A percentile compares a stretch with the other conserved stretches of the same genome.
Evolutionary conservation across 2,113 vertebrate species (phyloP).

Genomic region (Callithrix jacchus): DNA sequence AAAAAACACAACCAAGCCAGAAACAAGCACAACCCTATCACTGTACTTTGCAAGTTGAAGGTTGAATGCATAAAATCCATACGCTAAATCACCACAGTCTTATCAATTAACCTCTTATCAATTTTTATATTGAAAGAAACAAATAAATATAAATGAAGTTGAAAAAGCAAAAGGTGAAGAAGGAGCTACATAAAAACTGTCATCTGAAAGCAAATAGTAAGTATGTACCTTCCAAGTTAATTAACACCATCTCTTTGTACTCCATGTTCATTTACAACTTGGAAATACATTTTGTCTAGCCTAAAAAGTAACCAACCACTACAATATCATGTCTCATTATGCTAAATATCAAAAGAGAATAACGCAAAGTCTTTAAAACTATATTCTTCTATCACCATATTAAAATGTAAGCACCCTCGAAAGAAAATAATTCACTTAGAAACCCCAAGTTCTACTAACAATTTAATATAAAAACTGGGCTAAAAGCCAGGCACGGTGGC

Average conservation of each 20-base stretch:
- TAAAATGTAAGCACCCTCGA: constrained; percentile 64
- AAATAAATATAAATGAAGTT: not conserved
- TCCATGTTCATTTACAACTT: constrained; percentile 19
- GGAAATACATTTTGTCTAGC: constrained; percentile 52
- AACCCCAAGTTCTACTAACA: constrained; percentile 63
- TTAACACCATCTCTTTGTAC: constrained; percentile 36
- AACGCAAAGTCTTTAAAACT: constrained; percentile 20
- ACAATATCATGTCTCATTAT: constrained; percentile 12
- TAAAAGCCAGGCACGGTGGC: not conserved
- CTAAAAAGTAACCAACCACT: constrained; percentile 38
- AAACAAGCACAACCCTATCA: not conserved
- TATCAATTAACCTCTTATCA: no score
- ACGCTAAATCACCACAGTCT: no score
- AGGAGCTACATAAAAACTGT: not conserved
- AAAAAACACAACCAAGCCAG: not conserved
- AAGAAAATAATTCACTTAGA: constrained; percentile 70
- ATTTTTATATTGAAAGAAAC: not conserved
- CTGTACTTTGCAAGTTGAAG: not conserved
- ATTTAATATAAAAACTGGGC: constrained; percentile 67
- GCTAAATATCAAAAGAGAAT: constrained; percentile 50
- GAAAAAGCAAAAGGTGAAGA: constrained; percentile 55
- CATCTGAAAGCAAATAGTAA: not conserved
- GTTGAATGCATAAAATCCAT: not conserved
- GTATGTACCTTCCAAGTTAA: constrained; percentile 38
- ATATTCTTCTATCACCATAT: constrained; percentile 28